Evolutionary conservation across 2,797 vertebrate species (phyloP), one percentile per base, ranked within the genome.

Genomic region (Loris lydekkerianus): DNA sequence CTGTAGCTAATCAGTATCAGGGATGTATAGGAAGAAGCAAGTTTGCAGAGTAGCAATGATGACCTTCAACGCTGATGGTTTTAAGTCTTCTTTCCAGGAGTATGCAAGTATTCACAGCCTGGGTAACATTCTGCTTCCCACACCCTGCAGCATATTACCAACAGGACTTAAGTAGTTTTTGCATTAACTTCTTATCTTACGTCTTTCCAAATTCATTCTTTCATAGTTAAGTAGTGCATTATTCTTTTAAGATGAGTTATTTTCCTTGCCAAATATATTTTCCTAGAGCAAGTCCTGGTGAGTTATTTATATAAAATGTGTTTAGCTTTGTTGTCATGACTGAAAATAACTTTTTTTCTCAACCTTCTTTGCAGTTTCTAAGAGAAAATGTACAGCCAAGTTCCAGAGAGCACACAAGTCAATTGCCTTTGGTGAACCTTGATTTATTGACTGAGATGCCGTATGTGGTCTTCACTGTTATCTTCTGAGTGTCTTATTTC

Each of bases 221-320:
- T 95, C 53, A 88, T 90, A 92, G 93, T 90, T 81, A 93, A 75
- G 87, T 73, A 91, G 53, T 31, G 60, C 1, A 3, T 83, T 91
- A 23, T 75, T 60, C 69, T 94, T 94, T 82, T 31, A 94, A 56
- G 15, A 91, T 43, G 7, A 82, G 25, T 96, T 89, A 1, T 84
- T 96, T 97, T 94, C 65, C 91, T 40, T 80, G 78, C 53, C 93
- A 86, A 90, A 95, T 95, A 21, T 95, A 8, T 96, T 96, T 96
- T 96, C 90, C 91, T 69, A 37, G 83, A 96, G 65, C 81, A 96
- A 89, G 27, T 69, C 56, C 3, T 95, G 40, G 56, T 77, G 84
- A 88, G 88, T 80, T 96, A 86, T 80, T 96, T 94, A 93, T 94
- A 69, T 85, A 92, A 89, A 93, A 86, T 82, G 17, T 72, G 29